Evolutionary conservation across 2,888 invertebrate species (phyloP).

Genomic region (Philaethria dido): DNA sequence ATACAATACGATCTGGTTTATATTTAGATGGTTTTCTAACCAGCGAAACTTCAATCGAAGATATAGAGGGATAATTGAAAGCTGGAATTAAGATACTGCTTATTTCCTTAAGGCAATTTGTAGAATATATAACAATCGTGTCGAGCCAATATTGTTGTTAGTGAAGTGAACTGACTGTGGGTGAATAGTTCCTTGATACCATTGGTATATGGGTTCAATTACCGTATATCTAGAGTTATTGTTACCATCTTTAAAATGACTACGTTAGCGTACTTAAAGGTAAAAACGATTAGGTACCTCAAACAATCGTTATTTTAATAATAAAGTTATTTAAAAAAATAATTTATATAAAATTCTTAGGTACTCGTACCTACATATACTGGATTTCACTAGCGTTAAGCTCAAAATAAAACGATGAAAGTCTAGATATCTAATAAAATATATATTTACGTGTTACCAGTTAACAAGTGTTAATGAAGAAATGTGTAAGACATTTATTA

Average conservation of each 20-base stretch:
- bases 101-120: constrained; percentile 19
- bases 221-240: neutral
- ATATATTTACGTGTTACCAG: constrained; percentile 1
- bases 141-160: neutral
- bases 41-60: constrained; percentile 65
- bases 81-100: constrained; percentile 31
- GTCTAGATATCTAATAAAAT: neutral
- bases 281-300: too few relatives aligned
- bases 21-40: constrained; percentile 71
- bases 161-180: neutral
- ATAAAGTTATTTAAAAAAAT: too few relatives aligned
- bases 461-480: constrained; percentile 12
- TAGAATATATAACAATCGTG: constrained; percentile 1
- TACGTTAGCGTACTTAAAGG: too few relatives aligned
- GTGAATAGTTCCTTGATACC: neutral
- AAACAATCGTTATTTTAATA: too few relatives aligned
- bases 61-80: constrained; percentile 45
- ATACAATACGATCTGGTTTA: constrained; percentile 73
- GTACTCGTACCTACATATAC: too few relatives aligned
- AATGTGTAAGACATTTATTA: constrained; percentile 22
- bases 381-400: too few relatives aligned
- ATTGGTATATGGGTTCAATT: neutral
- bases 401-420: neutral
- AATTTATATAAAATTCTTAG: too few relatives aligned
- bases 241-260: too few relatives aligned